Evolutionary conservation across 2,888 invertebrate species (phyloP).

Genomic region (Cinara cedri): DNA sequence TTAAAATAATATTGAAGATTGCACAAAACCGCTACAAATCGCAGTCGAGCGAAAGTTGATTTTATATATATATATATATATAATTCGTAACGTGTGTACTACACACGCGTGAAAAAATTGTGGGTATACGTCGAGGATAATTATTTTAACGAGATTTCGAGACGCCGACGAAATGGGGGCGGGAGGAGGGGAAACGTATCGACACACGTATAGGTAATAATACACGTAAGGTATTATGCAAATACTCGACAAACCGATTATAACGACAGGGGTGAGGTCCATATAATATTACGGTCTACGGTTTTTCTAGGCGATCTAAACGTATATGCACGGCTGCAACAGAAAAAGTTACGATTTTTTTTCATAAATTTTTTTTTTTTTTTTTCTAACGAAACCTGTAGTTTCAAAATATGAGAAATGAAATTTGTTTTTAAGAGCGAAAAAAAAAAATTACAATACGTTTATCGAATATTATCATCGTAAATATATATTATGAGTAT

Average conservation of each 20-base stretch:
- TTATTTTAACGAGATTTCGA: constrained; percentile 40
- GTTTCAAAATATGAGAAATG: constrained; percentile 23
- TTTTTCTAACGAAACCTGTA: too few species aligned
- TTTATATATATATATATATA: constrained; percentile 3
- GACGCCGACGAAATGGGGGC: not conserved
- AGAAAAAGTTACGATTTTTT: too few species aligned
- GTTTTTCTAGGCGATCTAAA: constrained; percentile 5
- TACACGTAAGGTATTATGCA: constrained; percentile 8
- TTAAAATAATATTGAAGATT: constrained; percentile 50
- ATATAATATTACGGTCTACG: constrained; percentile 10
- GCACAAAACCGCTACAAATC: constrained; percentile 5
- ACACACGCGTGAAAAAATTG: not conserved
- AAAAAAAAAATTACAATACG: too few species aligned
- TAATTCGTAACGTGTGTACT: not conserved
- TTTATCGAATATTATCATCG: not conserved
- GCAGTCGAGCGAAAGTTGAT: constrained; percentile 42
- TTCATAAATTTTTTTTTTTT: too few species aligned
- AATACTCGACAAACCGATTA: constrained; percentile 23
- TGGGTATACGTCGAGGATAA: not conserved
- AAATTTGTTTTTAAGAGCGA: constrained; percentile 10
- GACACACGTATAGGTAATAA: too few species aligned
- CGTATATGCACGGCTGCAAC: not conserved
- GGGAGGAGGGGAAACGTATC: too few species aligned
- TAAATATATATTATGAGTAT: not conserved
- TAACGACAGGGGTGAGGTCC: constrained; percentile 9